Evolutionary conservation across 2,113 vertebrate genomes (phyloP).

Genomic region (Hypanus sabinus): DNA sequence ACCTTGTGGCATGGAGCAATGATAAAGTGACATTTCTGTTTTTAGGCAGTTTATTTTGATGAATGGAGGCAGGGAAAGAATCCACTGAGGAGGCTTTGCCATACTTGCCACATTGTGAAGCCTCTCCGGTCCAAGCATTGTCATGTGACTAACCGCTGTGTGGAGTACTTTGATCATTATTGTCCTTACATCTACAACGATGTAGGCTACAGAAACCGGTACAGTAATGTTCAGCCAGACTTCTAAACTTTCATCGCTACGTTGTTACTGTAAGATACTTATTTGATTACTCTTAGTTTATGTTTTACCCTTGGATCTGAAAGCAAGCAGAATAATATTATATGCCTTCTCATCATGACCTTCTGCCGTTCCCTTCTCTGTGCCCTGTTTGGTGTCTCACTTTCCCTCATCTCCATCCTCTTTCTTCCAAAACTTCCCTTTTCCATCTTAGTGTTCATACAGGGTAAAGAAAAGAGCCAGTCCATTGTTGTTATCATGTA

Average conservation of each 20-base stretch:
- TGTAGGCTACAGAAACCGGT: constrained; percentile 47
- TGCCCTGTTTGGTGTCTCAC: not conserved
- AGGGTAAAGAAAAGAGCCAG: not conserved
- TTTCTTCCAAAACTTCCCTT: not conserved
- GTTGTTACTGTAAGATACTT: not conserved
- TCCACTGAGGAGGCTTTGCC: constrained; percentile 43
- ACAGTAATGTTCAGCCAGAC: not conserved
- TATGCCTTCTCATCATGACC: not conserved
- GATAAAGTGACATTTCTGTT: not conserved
- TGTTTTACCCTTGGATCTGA: not conserved
- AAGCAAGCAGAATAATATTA: not conserved
- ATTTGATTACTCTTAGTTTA: not conserved
- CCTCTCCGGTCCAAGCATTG: constrained; percentile 47
- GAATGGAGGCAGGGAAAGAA: constrained; percentile 42
- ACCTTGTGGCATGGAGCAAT: too few relatives aligned
- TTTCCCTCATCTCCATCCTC: not conserved
- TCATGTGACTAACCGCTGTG: constrained; percentile 43
- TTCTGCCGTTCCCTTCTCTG: not conserved
- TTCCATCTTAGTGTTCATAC: not conserved
- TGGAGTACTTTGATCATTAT: constrained; percentile 47
- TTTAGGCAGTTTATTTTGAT: constrained; percentile 44
- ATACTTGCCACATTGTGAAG: constrained; percentile 46
- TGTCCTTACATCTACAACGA: constrained; percentile 49
- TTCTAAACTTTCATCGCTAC: not conserved
- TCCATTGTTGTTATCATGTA: too few relatives aligned